Conservation (phyloP, 2,888 invertebrate species). For the Brachypalpus laphriformis region DNA sequence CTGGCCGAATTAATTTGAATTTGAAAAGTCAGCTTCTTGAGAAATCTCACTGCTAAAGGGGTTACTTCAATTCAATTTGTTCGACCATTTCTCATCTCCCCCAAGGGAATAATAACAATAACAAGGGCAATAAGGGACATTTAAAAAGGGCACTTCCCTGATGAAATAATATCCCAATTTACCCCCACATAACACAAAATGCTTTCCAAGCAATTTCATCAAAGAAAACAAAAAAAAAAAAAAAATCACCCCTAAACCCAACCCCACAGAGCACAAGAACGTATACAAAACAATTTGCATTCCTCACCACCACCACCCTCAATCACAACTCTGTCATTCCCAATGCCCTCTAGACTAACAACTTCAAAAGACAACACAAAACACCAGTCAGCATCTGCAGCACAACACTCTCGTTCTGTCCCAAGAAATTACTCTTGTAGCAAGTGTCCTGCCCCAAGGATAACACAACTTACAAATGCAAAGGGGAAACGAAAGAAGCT, state of each 20-base stretch:
- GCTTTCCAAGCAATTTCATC: slow-evolving; percentile 57
- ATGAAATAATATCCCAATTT: slow-evolving; percentile 53
- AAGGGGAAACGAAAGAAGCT: slow-evolving; percentile 57
- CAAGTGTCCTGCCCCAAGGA: slow-evolving; percentile 55
- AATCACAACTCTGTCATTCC: slow-evolving; percentile 59
- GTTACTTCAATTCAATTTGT: not conserved
- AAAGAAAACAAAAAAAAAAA: slow-evolving; percentile 25
- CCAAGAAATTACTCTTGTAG: slow-evolving; percentile 56
- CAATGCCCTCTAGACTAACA: slow-evolving; percentile 47
- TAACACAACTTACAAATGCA: slow-evolving; percentile 61
- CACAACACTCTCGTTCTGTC: slow-evolving; percentile 2
- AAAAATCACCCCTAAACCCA: not conserved
- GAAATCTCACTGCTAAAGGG: not conserved
- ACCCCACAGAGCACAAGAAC: not conserved
- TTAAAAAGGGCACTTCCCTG: slow-evolving; percentile 8
- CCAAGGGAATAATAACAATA: slow-evolving; percentile 31
- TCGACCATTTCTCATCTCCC: not conserved
- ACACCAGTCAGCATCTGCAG: slow-evolving; percentile 47
- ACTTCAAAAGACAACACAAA: slow-evolving; percentile 30
- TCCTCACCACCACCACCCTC: not conserved
- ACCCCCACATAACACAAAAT: slow-evolving; percentile 10
- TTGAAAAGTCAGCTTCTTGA: slow-evolving; percentile 1
- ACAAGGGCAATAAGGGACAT: slow-evolving; percentile 31
- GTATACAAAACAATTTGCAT: slow-evolving; percentile 47
- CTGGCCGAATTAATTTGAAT: not conserved